Evolutionary conservation across 2,888 invertebrate species (phyloP).

Genomic region (Nyleta sp.): DNA sequence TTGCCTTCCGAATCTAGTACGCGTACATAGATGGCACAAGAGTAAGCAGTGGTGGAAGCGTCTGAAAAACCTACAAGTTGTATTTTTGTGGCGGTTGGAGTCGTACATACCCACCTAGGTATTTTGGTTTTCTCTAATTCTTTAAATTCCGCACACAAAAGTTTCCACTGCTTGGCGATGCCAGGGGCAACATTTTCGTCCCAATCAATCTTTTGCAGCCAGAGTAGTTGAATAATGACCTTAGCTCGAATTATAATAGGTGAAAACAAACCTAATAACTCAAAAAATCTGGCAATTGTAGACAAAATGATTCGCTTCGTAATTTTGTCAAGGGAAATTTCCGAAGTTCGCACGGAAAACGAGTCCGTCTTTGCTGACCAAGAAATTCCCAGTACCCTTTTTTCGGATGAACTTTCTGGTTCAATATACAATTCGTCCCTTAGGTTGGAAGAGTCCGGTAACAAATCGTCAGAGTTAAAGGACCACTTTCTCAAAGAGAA

Average conservation of each 20-base stretch:
- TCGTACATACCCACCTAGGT: too few species aligned
- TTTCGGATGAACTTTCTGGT: too few species aligned
- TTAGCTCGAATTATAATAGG: slow-evolving; percentile 5
- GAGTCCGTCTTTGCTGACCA: too few species aligned
- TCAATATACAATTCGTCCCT: too few species aligned
- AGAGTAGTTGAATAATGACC: background rate
- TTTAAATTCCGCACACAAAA: too few species aligned
- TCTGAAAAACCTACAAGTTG: background rate
- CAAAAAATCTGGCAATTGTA: background rate
- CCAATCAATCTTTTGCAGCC: background rate
- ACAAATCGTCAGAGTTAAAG: too few species aligned
- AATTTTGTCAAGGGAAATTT: background rate
- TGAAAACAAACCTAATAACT: background rate
- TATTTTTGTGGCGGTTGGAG: too few species aligned
- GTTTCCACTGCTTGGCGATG: background rate
- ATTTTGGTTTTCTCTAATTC: too few species aligned
- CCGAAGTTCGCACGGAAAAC: too few species aligned
- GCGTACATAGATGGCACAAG: background rate
- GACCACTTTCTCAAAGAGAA: too few species aligned
- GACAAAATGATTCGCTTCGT: slow-evolving; percentile 3
- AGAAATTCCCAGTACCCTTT: too few species aligned
- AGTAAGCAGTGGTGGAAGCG: background rate
- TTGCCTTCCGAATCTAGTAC: background rate
- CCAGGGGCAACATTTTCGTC: background rate
- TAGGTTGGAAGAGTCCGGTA: too few species aligned